Percentiles rank a stretch among this genome's conserved stretches.
These are phyloP conservation scores for Phrynosoma blainvillii DNA, from an alignment of 2,113 vertebrate genomes.

Conservation along the genomic window DNA sequence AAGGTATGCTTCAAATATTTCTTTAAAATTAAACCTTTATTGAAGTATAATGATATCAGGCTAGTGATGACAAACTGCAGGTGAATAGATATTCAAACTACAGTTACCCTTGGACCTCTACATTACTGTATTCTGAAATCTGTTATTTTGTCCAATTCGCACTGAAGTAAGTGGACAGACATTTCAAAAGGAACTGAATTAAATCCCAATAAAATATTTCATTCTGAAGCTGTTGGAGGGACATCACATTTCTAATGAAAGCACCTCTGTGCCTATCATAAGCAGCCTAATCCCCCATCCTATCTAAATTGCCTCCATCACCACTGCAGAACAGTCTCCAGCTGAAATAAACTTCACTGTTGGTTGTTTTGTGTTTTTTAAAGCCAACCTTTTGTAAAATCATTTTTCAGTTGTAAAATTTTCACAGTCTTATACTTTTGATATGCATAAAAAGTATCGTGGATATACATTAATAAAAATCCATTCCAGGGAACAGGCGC, in stretches of 20 bases:
- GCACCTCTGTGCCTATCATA: conserved; percentile 4
- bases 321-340: background rate
- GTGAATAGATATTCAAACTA: background rate
- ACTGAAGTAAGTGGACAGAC: background rate
- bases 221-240: conserved; percentile 56
- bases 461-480: conserved; percentile 50
- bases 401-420: conserved; percentile 21
- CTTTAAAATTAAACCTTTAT: background rate
- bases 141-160: conserved; percentile 6
- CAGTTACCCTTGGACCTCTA: background rate
- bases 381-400: conserved; percentile 29
- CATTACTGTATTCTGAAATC: conserved; percentile 14
- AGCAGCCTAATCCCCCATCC: background rate
- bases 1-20: background rate
- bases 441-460: conserved; percentile 27
- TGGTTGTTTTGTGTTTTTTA: background rate
- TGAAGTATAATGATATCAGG: background rate
- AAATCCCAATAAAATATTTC: background rate
- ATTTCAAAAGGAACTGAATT: background rate
- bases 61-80: background rate
- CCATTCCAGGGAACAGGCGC: conserved; percentile 63
- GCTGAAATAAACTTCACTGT: conserved; percentile 34
- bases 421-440: conserved; percentile 1
- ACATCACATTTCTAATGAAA: conserved; percentile 19
- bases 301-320: background rate